Base-by-base conservation (phyloP, 1,140 invertebrate species). In the Leptinotarsa lineolata region DNA sequence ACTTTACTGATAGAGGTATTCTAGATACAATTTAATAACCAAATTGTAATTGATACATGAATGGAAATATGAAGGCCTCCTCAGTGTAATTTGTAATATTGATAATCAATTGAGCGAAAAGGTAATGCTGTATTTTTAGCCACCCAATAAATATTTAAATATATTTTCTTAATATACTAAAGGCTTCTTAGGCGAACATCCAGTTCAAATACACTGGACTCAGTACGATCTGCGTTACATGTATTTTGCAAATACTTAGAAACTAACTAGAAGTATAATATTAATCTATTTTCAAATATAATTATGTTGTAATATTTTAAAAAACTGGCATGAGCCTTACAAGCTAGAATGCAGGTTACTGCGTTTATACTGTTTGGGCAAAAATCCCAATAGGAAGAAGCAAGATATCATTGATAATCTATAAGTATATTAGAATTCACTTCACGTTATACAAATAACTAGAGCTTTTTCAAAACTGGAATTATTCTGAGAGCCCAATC, bases 101-200 rank as follows among this genome's bases (percentile, higher is more conserved):
- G 30, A 39, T 11, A 39, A 39, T 39, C 11, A 8, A 39, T 39
- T 39, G 30, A 39, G 30, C 30, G 2, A 39, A 39, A 39, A 54
- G 48, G 48, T 54, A n/a, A 54, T 54, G 15, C 48, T 18, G n/a
- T 0, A 5, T 65, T 72, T 60, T 48, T 67, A 54, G 18, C 59
- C 64, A 60, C 65, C 72, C 46, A 67, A 73, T 73, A 48, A 48
- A 73, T 73, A 65, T 59, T 67, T 60, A 48, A 67, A 73, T 73
- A 60, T 73, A 68, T 63, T 71, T 75, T 73, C 72, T 77, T 76
- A 75, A 78, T 78, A 80, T 79, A 78, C 82, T 82, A 83, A 82
- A 83, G 82, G 82, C 82, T 81, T 75, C 78, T 82, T 82, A 83
- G 81, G 82, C 82, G 78, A 83, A 83, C 79, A 81, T 83, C 79